These are phyloP conservation scores for Diachasmimorpha longicaudata DNA, from an alignment of 1,140 invertebrate species.

Conservation along the genomic window DNA sequence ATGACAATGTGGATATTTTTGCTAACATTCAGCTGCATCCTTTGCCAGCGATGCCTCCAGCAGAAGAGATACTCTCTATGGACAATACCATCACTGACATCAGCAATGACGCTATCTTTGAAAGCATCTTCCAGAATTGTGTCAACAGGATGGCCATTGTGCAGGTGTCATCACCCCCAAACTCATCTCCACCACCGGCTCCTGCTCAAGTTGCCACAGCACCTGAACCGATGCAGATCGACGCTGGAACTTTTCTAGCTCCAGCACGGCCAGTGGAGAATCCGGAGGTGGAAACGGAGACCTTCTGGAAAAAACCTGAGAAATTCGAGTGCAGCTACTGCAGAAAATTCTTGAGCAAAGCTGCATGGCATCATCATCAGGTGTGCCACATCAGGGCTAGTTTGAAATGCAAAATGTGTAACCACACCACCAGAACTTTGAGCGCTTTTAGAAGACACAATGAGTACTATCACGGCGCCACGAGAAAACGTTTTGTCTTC, in stretches of 20 bases:
- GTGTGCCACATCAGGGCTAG: constrained; percentile 1
- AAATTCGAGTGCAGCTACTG: constrained; percentile 16
- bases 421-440: background rate
- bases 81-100: background rate
- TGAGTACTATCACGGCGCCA: constrained; percentile 22
- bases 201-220: background rate
- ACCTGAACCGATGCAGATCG: background rate
- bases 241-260: background rate
- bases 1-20: background rate
- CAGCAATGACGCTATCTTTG: background rate
- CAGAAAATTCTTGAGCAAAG: background rate
- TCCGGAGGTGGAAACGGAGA: background rate
- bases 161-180: background rate
- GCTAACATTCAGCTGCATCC: background rate
- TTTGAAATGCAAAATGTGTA: constrained; percentile 11
- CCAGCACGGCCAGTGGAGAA: background rate
- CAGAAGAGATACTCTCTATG: background rate
- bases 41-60: background rate
- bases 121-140: background rate
- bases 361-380: constrained; percentile 11
- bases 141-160: background rate
- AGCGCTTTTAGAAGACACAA: background rate
- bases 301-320: background rate
- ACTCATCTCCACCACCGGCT: background rate
- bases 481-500: background rate